Conservation (phyloP, 1,140 invertebrate species). For the Heliconius nattereri region DNA sequence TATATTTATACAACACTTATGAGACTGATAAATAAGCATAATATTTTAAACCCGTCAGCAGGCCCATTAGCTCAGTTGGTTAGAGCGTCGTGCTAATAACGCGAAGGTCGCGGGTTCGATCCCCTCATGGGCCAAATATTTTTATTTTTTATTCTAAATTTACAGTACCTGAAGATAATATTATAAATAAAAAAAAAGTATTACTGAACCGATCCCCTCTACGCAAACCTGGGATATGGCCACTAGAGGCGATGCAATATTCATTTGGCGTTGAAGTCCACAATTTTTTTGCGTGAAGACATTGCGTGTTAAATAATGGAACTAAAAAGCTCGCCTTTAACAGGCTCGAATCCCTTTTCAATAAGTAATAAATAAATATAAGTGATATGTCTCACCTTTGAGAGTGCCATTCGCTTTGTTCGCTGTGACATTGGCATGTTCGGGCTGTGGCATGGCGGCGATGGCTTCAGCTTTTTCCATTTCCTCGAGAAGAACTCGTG, state of each 20-base stretch:
- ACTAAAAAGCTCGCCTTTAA: too few species aligned
- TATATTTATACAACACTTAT: neutral
- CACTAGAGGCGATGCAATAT: too few species aligned
- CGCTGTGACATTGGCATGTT: neutral
- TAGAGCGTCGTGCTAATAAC: conserved; percentile 46
- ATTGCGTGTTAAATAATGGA: too few species aligned
- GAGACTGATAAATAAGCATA: neutral
- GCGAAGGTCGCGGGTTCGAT: conserved; percentile 47
- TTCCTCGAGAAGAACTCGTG: conserved; percentile 85
- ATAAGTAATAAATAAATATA: too few species aligned
- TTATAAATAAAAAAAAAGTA: too few species aligned
- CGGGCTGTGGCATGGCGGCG: conserved; percentile 50
- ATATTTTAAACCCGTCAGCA: neutral
- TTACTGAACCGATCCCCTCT: too few species aligned
- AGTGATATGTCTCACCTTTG: neutral
- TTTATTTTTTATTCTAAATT: neutral
- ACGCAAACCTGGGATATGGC: too few species aligned
- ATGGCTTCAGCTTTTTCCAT: conserved; percentile 82
- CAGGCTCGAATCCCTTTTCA: too few species aligned
- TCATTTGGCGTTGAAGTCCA: too few species aligned
- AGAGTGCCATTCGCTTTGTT: neutral
- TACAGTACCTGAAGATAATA: too few species aligned
- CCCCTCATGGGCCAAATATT: conserved; percentile 39
- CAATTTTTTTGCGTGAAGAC: too few species aligned
- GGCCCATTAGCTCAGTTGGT: conserved; percentile 50